Percentiles rank a stretch among this genome's conserved stretches.
phyloP scores from a whole-genome alignment of 2,113 vertebrate genomes.

The Callithrix jacchus region DNA sequence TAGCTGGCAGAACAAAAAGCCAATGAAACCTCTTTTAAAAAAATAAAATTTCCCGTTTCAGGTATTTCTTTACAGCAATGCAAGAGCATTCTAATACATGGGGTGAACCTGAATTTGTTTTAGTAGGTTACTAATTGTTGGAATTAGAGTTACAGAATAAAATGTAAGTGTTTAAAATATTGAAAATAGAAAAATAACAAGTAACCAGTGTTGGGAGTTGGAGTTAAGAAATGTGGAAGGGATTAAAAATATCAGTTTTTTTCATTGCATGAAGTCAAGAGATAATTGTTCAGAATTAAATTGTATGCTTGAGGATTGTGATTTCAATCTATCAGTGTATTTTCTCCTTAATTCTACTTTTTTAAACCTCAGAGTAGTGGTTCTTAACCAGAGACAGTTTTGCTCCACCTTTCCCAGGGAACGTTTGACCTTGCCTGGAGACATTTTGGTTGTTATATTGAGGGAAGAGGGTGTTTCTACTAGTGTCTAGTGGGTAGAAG shows the following conservation, averaged over 20 bases:
- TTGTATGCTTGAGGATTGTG: neutral
- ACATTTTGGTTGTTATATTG: neutral
- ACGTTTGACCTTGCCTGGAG: neutral
- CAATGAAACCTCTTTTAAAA: too few species aligned
- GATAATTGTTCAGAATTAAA: neutral
- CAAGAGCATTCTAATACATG: too few species aligned
- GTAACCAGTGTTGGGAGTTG: neutral
- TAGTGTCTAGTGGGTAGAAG: neutral
- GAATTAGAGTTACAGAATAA: neutral
- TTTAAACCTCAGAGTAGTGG: neutral
- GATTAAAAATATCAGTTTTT: neutral
- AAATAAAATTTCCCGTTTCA: too few species aligned
- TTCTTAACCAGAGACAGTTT: neutral
- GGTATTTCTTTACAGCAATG: too few species aligned
- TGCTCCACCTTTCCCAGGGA: neutral
- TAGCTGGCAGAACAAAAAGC: too few species aligned
- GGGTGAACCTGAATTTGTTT: neutral
- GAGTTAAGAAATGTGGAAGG: neutral
- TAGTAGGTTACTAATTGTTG: neutral
- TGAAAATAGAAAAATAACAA: neutral
- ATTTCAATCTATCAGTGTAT: neutral
- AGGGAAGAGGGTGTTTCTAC: neutral
- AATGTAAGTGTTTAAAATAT: neutral
- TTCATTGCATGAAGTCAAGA: neutral
- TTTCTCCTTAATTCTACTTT: neutral